A percentile compares a stretch with the other conserved stretches of the same genome.
phyloP scores from a whole-genome alignment of 2,888 invertebrate species.

The Orchestes rusci region DNA sequence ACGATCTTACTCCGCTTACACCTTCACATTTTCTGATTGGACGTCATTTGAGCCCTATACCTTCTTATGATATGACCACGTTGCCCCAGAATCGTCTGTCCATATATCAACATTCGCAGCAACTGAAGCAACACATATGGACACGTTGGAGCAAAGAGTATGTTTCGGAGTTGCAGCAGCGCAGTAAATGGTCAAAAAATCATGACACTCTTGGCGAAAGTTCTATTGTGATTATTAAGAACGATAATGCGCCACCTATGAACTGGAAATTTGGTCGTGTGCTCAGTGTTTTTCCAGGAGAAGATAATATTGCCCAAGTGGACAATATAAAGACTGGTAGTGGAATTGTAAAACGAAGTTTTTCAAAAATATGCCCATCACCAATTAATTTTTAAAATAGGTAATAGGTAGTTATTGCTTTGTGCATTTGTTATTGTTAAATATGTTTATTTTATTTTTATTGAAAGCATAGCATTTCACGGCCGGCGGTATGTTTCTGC shows the following conservation, averaged over 20 bases:
- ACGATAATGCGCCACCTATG: conserved; percentile 8
- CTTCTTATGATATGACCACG: conserved; percentile 6
- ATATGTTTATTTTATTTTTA: background rate
- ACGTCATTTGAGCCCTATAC: background rate
- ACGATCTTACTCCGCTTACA: conserved; percentile 14
- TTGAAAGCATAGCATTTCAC: background rate
- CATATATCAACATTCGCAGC: too few relatives aligned
- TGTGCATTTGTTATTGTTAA: too few relatives aligned
- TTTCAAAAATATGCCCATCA: conserved; percentile 8
- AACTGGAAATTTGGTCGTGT: conserved; percentile 9
- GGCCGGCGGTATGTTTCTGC: conserved; percentile 3
- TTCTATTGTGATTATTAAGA: conserved; percentile 7
- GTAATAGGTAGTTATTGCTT: too few relatives aligned
- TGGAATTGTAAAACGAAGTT: conserved; percentile 4
- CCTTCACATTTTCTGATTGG: conserved; percentile 20
- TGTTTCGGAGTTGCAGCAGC: conserved; percentile 8
- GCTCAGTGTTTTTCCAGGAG: conserved; percentile 6
- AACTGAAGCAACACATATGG: too few relatives aligned
- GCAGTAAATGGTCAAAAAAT: conserved; percentile 11
- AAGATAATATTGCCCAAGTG: conserved; percentile 9
- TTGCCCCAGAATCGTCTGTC: conserved; percentile 5
- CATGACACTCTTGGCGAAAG: background rate
- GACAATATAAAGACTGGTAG: conserved; percentile 5
- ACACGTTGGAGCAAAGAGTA: conserved; percentile 10
- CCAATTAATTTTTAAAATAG: background rate